Evolutionary conservation across 2,797 vertebrate genomes (phyloP), one percentile per base, ranked within the genome.

Genomic region (Gallinago nigripennis): DNA sequence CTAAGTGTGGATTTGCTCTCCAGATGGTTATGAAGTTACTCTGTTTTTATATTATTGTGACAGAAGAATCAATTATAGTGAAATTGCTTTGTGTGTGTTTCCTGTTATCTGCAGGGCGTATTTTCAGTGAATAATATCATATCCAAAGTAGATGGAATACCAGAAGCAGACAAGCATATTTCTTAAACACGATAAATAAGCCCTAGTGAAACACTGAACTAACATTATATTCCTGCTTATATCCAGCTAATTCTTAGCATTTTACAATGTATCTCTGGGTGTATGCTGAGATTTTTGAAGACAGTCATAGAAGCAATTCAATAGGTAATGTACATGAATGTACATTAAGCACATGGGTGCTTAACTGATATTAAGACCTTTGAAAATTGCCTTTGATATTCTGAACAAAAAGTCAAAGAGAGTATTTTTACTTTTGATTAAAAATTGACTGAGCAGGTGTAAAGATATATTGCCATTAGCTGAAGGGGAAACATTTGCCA

Each of bases 131-230:
- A 33, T 50, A 89, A 90, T 75, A 77, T 45, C 46, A 51, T 57
- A 81, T 66, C 48, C 78, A 87, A 86, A 92, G 60, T 64, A 85
- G 75, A 72, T 64, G 68, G 72, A 91, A 85, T 56, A 73, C 41
- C 66, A 93, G 90, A 93, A 91, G 68, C 43, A 95, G 78, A 84
- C 45, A 86, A 86, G 39, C 76, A n/a, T 64, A 75, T 71, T 95
- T 92, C 82, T 93, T 94, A 89, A 97, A 71, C 61, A 91, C 82
- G 71, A 92, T 85, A 91, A 93, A 95, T 87, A 86, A 96, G 53
- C 37, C 33, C 82, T 31, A n/a, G 41, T 91, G 79, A 92, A 90
- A 81, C 33, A 41, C 45, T 87, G 81, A 87, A 68, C 75, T 90
- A 80, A 73, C 71, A 92, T 77, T 70, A 41, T 37, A 17, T 77